Evolutionary conservation across 2,113 vertebrate species (phyloP).

Genomic region (Eonycteris spelaea): DNA sequence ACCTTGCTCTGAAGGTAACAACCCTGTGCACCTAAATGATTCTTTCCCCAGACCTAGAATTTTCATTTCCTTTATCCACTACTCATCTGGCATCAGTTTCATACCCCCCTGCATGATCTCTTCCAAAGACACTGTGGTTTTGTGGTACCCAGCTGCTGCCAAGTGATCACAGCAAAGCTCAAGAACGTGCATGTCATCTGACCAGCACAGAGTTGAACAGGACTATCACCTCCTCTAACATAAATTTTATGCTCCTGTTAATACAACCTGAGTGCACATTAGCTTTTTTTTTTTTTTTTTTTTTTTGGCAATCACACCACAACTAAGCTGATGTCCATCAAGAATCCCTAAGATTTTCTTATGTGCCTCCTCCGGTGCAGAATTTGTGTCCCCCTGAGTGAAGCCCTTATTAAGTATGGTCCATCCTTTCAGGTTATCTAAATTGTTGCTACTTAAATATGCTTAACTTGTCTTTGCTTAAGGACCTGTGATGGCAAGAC

Average conservation of each 20-base stretch:
- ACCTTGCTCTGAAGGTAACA: not conserved
- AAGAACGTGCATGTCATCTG: not conserved
- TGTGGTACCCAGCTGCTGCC: not conserved
- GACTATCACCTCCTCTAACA: not conserved
- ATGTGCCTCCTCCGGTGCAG: not conserved
- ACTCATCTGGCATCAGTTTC: not conserved
- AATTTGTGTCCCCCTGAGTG: not conserved
- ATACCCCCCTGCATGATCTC: not conserved
- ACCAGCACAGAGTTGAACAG: not conserved
- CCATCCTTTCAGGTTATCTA: not conserved
- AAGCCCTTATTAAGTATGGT: not conserved
- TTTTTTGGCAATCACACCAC: no score
- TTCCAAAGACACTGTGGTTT: not conserved
- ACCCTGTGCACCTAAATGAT: accelerated
- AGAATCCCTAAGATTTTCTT: not conserved
- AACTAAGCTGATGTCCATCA: not conserved
- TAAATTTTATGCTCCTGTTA: not conserved
- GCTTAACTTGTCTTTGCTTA: not conserved
- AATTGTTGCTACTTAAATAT: not conserved
- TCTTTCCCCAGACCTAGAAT: not conserved
- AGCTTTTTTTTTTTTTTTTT: not conserved
- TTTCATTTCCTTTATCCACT: not conserved
- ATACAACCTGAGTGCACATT: not conserved
- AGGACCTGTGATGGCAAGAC: not conserved
- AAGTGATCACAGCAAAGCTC: not conserved